Base-by-base conservation (phyloP, 2,888 invertebrate genomes). In the Ypsolopha scabrella region DNA sequence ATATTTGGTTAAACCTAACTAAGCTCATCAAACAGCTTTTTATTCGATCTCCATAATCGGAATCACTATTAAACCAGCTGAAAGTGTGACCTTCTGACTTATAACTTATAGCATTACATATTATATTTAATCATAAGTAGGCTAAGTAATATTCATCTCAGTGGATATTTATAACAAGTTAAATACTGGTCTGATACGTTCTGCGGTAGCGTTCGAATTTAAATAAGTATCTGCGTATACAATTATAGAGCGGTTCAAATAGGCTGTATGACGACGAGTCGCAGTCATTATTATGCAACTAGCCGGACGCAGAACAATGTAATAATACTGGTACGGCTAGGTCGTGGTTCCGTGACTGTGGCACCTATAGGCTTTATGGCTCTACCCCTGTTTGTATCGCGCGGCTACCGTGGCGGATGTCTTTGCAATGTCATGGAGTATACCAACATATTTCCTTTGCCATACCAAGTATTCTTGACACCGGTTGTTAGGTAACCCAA, bases 221-320 rank as follows among this genome's bases (percentile, higher is more conserved):
- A 14, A 13, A 24, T 24, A 43, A 11, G 38, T 8, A 37, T 9
- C 6, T 37, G 34, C 4, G 14, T 13, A 11, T 11, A 14, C 13
- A 37, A 38, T 47, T 13, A 37, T 7, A 11, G 37, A 37, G 36
- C 13, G 14, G 47, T 10, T 37, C 36, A 47, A 38, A 8, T 33
- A 7, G 47, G 47, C 13, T 14, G 37, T 47, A 37, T 47, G 35
- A 38, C 36, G 47, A 37, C 24, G 24, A 24, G 13, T 13, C 8
- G 43, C 13, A 14, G 14, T 24, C 24, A 62, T 65, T 65, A 78
- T 82, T 81, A 81, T 78, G 79, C 79, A 82, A 82, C 60, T 57
- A 82, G 75, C 75, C 81, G 80, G 82, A 82, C 76, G 64, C 73
- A 67, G 65, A 70, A 78, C 77, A 80, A 74, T 78, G 74, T 71